A percentile compares a stretch with the other conserved stretches of the same genome.
Conservation (phyloP, 2,888 invertebrate species). For the Polymixis lichenea region DNA sequence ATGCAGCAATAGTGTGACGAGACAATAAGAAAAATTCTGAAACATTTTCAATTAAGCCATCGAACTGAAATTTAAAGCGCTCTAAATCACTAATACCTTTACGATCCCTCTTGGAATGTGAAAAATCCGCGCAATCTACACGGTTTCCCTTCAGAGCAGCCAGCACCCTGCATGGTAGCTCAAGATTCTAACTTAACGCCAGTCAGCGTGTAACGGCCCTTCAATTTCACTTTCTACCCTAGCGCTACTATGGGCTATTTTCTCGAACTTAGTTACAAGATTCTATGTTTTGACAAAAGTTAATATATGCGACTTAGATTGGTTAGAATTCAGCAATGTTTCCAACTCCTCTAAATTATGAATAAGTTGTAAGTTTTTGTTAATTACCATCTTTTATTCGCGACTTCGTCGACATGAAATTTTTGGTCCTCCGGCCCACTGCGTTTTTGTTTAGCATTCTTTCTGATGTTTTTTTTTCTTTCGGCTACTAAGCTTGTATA, state of each 20-base stretch:
- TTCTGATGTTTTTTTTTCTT: too few species aligned
- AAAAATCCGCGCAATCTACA: slow-evolving; percentile 48
- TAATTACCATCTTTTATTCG: too few species aligned
- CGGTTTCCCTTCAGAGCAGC: slow-evolving; percentile 30
- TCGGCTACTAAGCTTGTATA: too few species aligned
- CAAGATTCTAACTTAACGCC: slow-evolving; percentile 65
- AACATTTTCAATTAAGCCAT: slow-evolving; percentile 27
- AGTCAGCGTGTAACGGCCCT: slow-evolving; percentile 73
- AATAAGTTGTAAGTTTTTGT: too few species aligned
- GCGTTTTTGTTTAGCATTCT: too few species aligned
- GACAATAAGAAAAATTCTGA: neutral
- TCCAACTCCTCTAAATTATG: too few species aligned
- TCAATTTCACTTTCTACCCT: slow-evolving; percentile 70
- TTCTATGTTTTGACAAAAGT: too few species aligned
- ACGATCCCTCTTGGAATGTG: slow-evolving; percentile 46
- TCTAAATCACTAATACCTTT: slow-evolving; percentile 8
- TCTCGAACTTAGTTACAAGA: neutral
- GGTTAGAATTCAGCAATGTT: too few species aligned
- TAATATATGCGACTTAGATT: too few species aligned
- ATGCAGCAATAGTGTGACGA: neutral
- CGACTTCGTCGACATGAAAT: too few species aligned
- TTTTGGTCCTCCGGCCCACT: too few species aligned
- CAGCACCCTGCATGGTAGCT: slow-evolving; percentile 56
- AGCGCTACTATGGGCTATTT: slow-evolving; percentile 52
- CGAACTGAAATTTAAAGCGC: slow-evolving; percentile 12